A percentile compares a stretch with the other conserved stretches of the same genome.
phyloP scores from a whole-genome alignment of 2,888 invertebrate genomes.

The Gisinianus flammeolus region DNA sequence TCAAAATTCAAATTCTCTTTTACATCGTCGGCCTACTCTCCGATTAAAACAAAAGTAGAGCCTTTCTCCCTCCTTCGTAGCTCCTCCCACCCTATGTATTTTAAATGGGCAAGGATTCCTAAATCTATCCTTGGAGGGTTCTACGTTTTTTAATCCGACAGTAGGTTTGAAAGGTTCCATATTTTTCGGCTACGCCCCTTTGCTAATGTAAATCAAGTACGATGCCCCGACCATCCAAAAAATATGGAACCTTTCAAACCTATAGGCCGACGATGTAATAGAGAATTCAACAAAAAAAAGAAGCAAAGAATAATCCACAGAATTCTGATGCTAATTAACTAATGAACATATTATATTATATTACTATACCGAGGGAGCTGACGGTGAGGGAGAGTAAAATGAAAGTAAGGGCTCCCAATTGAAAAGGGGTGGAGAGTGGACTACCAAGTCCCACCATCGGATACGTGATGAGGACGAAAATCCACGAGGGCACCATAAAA shows the following conservation, averaged over 20 bases:
- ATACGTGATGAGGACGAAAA: not conserved
- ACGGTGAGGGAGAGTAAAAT: not conserved
- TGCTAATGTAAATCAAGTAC: not conserved
- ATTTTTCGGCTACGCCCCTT: no score
- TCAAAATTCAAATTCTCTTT: no score
- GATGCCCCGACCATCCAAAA: not conserved
- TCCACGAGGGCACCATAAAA: not conserved
- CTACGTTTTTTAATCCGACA: no score
- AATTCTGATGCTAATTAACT: no score
- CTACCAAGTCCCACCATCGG: slow-evolving; percentile 10
- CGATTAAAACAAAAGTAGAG: no score
- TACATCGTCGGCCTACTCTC: no score
- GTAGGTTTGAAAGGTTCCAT: no score
- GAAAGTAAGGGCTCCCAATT: not conserved
- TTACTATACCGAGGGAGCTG: not conserved
- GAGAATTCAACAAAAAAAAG: not conserved
- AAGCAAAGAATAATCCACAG: not conserved
- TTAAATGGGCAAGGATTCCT: no score
- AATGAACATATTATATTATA: no score
- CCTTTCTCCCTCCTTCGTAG: no score
- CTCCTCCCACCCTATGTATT: no score
- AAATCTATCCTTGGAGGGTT: no score
- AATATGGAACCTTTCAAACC: not conserved
- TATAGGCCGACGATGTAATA: not conserved
- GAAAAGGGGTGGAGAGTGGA: not conserved